Conservation (phyloP, 2,113 vertebrate genomes). For the Reinhardtius hippoglossoides region DNA sequence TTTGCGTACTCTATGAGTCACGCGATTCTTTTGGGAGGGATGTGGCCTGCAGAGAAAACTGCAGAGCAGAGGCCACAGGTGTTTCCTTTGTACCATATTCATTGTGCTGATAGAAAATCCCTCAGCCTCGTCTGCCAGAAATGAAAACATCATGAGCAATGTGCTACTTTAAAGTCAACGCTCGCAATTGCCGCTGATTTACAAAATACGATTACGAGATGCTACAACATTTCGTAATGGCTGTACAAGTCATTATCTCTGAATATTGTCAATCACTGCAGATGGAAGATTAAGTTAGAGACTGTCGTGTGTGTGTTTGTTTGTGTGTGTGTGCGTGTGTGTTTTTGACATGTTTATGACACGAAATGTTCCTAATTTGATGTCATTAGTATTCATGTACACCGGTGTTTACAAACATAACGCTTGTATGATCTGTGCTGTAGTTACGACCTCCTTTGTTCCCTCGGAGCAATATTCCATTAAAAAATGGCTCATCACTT, state of each 20-base stretch:
- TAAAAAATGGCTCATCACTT: conserved; percentile 40
- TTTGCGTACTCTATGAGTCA: conserved; percentile 36
- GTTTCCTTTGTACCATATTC: conserved; percentile 44
- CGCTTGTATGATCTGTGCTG: conserved; percentile 22
- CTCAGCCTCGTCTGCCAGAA: conserved; percentile 6
- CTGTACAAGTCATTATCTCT: conserved; percentile 47
- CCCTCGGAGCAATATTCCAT: conserved; percentile 41
- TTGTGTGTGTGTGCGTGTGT: background rate
- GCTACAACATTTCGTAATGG: conserved; percentile 32
- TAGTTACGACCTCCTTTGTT: conserved; percentile 38
- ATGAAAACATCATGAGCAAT: conserved; percentile 21
- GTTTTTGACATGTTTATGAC: conserved; percentile 29
- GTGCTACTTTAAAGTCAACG: conserved; percentile 21
- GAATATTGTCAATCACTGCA: conserved; percentile 37
- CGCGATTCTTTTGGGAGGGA: conserved; percentile 27
- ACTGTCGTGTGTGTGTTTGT: background rate
- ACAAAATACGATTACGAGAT: conserved; percentile 45
- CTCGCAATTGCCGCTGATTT: conserved; percentile 44
- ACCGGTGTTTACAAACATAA: conserved; percentile 32
- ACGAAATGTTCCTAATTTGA: conserved; percentile 9
- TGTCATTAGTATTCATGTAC: conserved; percentile 42
- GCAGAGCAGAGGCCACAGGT: conserved; percentile 63
- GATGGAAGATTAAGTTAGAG: conserved; percentile 21
- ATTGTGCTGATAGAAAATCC: conserved; percentile 41
- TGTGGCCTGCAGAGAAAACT: background rate